A percentile compares a stretch with the other conserved stretches of the same genome.
phyloP scores from a whole-genome alignment of 2,113 vertebrate genomes.

The Synodontis membranacea region DNA sequence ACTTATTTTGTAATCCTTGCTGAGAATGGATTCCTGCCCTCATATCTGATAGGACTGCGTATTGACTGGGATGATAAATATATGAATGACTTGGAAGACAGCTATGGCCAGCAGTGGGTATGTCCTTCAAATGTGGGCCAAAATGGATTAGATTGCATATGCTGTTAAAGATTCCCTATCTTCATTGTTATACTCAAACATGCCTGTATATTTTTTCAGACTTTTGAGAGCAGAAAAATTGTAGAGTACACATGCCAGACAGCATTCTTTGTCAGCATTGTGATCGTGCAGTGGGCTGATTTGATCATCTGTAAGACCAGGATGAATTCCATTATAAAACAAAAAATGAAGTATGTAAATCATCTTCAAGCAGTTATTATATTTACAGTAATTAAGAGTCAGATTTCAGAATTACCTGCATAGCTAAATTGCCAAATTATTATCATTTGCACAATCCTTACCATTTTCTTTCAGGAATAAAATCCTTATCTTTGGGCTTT shows the following conservation, averaged over 20 bases:
- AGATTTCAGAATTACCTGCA: background rate
- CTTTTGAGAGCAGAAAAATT: constrained; percentile 89
- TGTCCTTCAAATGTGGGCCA: constrained; percentile 39
- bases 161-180: background rate
- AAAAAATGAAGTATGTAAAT: constrained; percentile 87
- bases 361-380: background rate
- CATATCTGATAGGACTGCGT: constrained; percentile 75
- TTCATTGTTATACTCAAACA: background rate
- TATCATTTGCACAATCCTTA: background rate
- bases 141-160: background rate
- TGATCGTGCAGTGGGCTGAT: constrained; percentile 89
- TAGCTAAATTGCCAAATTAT: too few relatives aligned
- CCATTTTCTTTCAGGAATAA: constrained; percentile 66
- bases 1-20: constrained; percentile 84
- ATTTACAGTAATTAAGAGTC: background rate
- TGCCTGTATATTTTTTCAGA: constrained; percentile 67
- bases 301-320: constrained; percentile 93
- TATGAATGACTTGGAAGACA: constrained; percentile 73
- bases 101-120: constrained; percentile 81
- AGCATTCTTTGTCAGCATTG: constrained; percentile 88
- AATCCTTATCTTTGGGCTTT: constrained; percentile 77
- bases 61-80: constrained; percentile 79
- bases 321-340: constrained; percentile 86
- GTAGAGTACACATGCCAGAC: constrained; percentile 94
- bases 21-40: constrained; percentile 80